Conservation (phyloP, 2,113 vertebrate species). For the Motacilla tschutschensis region DNA sequence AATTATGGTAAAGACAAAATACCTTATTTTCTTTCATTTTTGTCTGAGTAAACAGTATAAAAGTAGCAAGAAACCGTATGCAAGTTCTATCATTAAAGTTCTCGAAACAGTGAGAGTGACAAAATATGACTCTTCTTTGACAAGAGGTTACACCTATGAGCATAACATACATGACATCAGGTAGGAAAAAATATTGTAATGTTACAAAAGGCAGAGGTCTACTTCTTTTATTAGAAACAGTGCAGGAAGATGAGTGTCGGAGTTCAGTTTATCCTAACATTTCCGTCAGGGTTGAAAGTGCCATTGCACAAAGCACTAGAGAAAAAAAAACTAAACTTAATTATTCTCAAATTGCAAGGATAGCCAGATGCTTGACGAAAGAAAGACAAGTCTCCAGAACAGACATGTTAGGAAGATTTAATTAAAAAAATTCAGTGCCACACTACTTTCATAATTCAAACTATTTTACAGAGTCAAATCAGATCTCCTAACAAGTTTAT, state of each 20-base stretch:
- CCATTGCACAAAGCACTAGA: not conserved
- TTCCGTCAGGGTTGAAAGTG: not conserved
- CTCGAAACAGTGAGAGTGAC: not conserved
- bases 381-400: not conserved
- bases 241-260: not conserved
- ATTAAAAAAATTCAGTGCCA: not conserved
- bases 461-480: not conserved
- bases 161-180: not conserved
- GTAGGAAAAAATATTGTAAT: not conserved
- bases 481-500: not conserved
- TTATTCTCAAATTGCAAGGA: not conserved
- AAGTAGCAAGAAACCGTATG: not conserved
- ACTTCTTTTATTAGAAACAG: not conserved
- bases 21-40: not conserved
- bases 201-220: not conserved
- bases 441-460: not conserved
- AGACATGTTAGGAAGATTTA: not conserved
- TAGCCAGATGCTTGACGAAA: not conserved
- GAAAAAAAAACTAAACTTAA: not conserved
- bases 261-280: not conserved
- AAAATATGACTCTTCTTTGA: not conserved
- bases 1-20: not conserved
- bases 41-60: not conserved
- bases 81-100: not conserved
- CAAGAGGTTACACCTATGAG: not conserved